Conservation (phyloP, 2,888 invertebrate genomes). For the Phania funesta region DNA sequence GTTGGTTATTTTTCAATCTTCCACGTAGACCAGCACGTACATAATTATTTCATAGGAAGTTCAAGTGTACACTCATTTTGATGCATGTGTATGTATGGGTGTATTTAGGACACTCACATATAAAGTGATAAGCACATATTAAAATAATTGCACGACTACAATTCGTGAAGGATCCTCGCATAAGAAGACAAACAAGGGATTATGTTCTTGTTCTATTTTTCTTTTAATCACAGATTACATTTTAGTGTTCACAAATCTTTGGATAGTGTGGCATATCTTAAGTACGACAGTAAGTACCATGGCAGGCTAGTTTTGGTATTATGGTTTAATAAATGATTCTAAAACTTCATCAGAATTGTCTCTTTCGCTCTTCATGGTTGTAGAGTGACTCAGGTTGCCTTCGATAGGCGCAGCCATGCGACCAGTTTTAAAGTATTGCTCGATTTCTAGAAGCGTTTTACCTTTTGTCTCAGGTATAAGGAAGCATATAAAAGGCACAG, state of each 20-base stretch:
- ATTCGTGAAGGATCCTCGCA: too few species aligned
- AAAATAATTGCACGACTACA: too few species aligned
- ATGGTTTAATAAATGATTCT: conserved; percentile 59
- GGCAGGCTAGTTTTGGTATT: neutral
- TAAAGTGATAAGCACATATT: too few species aligned
- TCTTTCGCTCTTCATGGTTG: conserved; percentile 32
- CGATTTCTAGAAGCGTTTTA: conserved; percentile 85
- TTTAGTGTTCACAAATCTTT: conserved; percentile 41
- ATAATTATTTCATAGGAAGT: too few species aligned
- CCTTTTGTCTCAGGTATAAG: conserved; percentile 87
- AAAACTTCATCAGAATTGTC: conserved; percentile 50
- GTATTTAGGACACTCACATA: too few species aligned
- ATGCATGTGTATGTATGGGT: neutral
- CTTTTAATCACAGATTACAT: conserved; percentile 60
- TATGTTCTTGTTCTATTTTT: conserved; percentile 20
- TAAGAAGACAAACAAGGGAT: neutral
- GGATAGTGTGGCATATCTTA: conserved; percentile 36
- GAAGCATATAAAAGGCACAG: conserved; percentile 83
- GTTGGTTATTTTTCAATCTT: too few species aligned
- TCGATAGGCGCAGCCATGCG: conserved; percentile 39
- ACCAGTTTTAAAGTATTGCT: conserved; percentile 80
- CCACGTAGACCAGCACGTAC: too few species aligned
- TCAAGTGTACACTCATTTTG: too few species aligned
- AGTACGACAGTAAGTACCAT: conserved; percentile 37
- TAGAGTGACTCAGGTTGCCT: neutral